These are phyloP conservation scores for Melieria picta DNA, from an alignment of 2,888 invertebrate genomes.

Conservation along the genomic window DNA sequence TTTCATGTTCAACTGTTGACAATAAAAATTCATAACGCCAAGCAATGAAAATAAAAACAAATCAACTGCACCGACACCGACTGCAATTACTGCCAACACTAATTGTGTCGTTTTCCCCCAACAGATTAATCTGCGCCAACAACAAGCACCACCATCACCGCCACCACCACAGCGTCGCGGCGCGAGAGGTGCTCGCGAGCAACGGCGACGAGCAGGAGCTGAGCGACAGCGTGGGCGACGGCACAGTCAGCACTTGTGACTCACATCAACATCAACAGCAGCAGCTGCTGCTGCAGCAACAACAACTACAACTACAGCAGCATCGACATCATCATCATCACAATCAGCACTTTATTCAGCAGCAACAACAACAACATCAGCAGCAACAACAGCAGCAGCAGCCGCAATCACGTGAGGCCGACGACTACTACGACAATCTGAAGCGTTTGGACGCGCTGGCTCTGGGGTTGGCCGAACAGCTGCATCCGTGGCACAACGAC, in stretches of 20 bases:
- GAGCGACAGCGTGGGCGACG: constrained; percentile 16
- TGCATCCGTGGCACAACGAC: constrained; percentile 65
- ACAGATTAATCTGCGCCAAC: constrained; percentile 50
- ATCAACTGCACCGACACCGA: constrained; percentile 37
- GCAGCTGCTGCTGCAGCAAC: constrained; percentile 45
- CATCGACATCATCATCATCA: constrained; percentile 43
- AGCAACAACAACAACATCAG: constrained; percentile 15
- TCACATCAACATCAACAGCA: constrained; percentile 53
- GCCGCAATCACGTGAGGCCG: constrained; percentile 56
- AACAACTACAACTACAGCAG: constrained; percentile 40
- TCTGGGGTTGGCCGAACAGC: constrained; percentile 52
- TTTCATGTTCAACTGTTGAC: no score
- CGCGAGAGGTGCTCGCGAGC: background rate
- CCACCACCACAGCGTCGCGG: constrained; percentile 21
- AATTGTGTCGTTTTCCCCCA: constrained; percentile 39
- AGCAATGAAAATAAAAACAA: constrained; percentile 40
- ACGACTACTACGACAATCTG: constrained; percentile 65
- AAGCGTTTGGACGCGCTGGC: constrained; percentile 62
- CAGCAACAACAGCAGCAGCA: constrained; percentile 2
- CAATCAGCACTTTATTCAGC: constrained; percentile 24
- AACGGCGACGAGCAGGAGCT: background rate
- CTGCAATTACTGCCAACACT: constrained; percentile 36
- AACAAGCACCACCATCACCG: constrained; percentile 45
- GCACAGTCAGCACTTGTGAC: constrained; percentile 44
- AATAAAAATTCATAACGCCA: no score